Percentiles rank a stretch among this genome's conserved stretches.
Evolutionary conservation across 1,140 invertebrate genomes (phyloP).

Genomic region (Aphaenogaster rudis): DNA sequence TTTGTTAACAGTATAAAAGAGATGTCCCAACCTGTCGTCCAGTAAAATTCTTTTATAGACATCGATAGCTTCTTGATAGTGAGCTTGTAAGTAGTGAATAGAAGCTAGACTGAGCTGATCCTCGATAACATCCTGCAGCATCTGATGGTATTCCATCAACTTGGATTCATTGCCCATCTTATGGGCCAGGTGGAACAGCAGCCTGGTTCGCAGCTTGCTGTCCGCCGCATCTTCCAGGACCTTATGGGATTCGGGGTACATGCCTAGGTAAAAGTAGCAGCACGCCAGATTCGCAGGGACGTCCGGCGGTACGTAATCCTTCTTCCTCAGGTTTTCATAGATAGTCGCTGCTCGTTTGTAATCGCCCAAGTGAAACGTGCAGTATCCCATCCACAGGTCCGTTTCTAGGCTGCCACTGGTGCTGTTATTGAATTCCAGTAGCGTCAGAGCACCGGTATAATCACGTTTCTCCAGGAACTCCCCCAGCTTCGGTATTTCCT

Average conservation of each 20-base stretch:
- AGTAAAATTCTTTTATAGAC: conserved; percentile 98
- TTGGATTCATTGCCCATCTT: conserved; percentile 96
- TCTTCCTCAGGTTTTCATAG: conserved; percentile 88
- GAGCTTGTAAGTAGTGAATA: conserved; percentile 97
- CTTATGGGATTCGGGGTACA: conserved; percentile 91
- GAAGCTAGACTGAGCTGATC: conserved; percentile 98
- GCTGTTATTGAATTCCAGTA: conserved; percentile 92
- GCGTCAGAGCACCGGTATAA: conserved; percentile 97
- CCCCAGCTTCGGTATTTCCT: conserved; percentile 93
- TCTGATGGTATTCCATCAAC: conserved; percentile 93
- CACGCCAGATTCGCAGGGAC: conserved; percentile 95
- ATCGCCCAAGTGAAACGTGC: conserved; percentile 97
- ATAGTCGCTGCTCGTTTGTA: conserved; percentile 95
- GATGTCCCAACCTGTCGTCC: conserved; percentile 92
- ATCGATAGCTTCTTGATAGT: conserved; percentile 99
- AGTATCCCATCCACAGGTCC: conserved; percentile 97
- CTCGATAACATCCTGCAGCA: conserved; percentile 94
- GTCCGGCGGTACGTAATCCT: conserved; percentile 86
- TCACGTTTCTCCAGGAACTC: conserved; percentile 96
- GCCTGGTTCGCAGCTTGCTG: conserved; percentile 91
- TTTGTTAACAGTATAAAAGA: not conserved
- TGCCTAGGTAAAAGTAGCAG: conserved; percentile 98
- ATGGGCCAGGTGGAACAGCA: conserved; percentile 97
- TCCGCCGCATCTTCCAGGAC: conserved; percentile 88
- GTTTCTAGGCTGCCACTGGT: conserved; percentile 89